These are phyloP conservation scores for Botia almorhae DNA, from an alignment of 2,797 vertebrate species.

Conservation along the genomic window DNA sequence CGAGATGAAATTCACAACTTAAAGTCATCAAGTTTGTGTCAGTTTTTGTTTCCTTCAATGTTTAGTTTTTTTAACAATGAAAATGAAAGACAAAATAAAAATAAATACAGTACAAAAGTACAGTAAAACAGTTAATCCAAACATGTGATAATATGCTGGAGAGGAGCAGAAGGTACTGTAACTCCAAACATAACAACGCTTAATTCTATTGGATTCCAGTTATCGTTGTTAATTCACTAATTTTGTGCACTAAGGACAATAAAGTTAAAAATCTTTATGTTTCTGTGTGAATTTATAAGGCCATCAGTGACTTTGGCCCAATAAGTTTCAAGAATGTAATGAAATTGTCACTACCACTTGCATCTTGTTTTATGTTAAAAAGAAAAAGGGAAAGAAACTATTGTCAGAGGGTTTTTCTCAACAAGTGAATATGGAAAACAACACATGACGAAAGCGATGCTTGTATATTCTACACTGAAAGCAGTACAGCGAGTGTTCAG, in stretches of 20 bases:
- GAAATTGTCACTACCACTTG: slow-evolving; percentile 1
- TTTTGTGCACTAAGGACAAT: slow-evolving; percentile 28
- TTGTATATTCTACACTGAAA: slow-evolving; percentile 37
- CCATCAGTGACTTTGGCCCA: slow-evolving; percentile 48
- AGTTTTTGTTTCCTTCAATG: slow-evolving; percentile 70
- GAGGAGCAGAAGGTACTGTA: slow-evolving; percentile 39
- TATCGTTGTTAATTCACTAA: slow-evolving; percentile 24
- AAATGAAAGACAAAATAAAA: slow-evolving; percentile 75
- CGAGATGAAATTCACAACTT: slow-evolving; percentile 84
- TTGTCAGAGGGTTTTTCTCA: slow-evolving; percentile 6
- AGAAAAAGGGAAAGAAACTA: background rate
- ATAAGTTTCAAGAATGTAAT: slow-evolving; percentile 25
- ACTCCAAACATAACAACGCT: slow-evolving; percentile 41
- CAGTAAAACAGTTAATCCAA: slow-evolving; percentile 53
- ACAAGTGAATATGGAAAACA: slow-evolving; percentile 29
- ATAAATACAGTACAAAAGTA: slow-evolving; percentile 76
- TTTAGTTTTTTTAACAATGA: slow-evolving; percentile 70
- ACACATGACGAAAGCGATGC: slow-evolving; percentile 10
- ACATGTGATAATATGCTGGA: slow-evolving; percentile 41
- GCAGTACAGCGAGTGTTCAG: slow-evolving; percentile 36
- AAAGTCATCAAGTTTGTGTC: slow-evolving; percentile 77
- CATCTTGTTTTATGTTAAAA: slow-evolving; percentile 13
- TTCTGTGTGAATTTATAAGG: slow-evolving; percentile 40
- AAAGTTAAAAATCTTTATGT: slow-evolving; percentile 4
- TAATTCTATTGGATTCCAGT: slow-evolving; percentile 53